Base-by-base conservation (phyloP, 2,113 vertebrate species). In the Nerophis ophidion region DNA sequence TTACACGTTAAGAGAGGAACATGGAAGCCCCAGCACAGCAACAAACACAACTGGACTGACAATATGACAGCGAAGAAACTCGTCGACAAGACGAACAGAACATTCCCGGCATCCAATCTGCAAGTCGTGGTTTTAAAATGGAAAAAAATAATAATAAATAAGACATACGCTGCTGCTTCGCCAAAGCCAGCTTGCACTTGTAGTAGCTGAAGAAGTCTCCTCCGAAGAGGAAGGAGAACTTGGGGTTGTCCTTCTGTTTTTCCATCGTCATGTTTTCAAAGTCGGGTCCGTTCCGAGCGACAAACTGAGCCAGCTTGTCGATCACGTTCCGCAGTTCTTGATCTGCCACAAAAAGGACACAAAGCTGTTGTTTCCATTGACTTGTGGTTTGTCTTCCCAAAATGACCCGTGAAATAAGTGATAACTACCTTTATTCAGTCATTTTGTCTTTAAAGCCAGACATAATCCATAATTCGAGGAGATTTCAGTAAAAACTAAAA, bases 181-280 rank as follows among this genome's bases (percentile, higher is more conserved):
- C 96, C 80, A 96, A 85, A 3, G 93, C 89, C 76, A 99, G 89
- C 82, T 94, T 98, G 89, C 92, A 98, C 81, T 95, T 97, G 92
- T 99, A 99, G 88, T 99, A 99, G 76, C 91, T 92, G 70, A 96
- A 99, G 84, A 92, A 98, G 11, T 99, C 97, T 9, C 97, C 97
- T 13, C 96, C 95, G 49, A 99, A 98, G 7, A 99, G 92, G 70
- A 99, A 99, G 11, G 97, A 98, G 81, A 99, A 99, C 70, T 99
- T 99, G 0, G 90, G 93, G 73, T 98, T 99, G 77, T 98, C 96
- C 75, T 98, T 98, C 87, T 99, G 97, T 78, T 99, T 99, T 84
- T 97, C 96, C 97, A 98, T 99, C 3, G 97, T 99, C 96, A 99
- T 99, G 85, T 97, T 99, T 86, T 99, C 96, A 72, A 99, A 99